Conservation (phyloP, 2,888 invertebrate species). For the Microchrysa polita region DNA sequence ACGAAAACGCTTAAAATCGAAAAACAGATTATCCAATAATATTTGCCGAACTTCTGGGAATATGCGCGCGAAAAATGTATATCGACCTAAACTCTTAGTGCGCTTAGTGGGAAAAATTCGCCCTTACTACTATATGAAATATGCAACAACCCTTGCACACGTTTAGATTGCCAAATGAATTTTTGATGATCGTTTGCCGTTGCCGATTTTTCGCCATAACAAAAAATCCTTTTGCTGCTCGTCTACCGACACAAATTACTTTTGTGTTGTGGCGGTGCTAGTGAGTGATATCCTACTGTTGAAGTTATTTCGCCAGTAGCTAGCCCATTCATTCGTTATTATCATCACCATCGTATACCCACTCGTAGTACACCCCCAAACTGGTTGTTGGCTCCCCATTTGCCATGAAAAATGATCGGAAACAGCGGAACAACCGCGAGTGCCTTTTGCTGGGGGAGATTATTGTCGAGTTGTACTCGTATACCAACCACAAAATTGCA, state of each 20-base stretch:
- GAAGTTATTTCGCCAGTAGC: neutral
- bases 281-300: neutral
- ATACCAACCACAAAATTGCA: neutral
- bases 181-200: slow-evolving; percentile 58
- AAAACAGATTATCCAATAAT: slow-evolving; percentile 6
- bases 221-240: slow-evolving; percentile 49
- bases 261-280: too few relatives aligned
- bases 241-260: too few relatives aligned
- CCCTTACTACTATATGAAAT: slow-evolving; percentile 56
- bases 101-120: slow-evolving; percentile 42
- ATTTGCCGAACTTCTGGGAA: slow-evolving; percentile 34
- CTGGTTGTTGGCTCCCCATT: slow-evolving; percentile 22
- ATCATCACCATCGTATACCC: too few relatives aligned
- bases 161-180: slow-evolving; percentile 66
- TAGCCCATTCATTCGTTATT: slow-evolving; percentile 20
- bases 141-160: slow-evolving; percentile 65
- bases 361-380: slow-evolving; percentile 43
- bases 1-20: neutral
- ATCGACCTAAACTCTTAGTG: too few relatives aligned
- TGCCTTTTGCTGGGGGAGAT: neutral
- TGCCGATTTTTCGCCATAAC: slow-evolving; percentile 50
- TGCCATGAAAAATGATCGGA: slow-evolving; percentile 41
- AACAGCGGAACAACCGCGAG: slow-evolving; percentile 26
- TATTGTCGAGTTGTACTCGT: neutral
- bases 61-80: neutral